These are phyloP conservation scores for Cydia fagiglandana DNA, from an alignment of 1,140 invertebrate species.

Conservation along the genomic window DNA sequence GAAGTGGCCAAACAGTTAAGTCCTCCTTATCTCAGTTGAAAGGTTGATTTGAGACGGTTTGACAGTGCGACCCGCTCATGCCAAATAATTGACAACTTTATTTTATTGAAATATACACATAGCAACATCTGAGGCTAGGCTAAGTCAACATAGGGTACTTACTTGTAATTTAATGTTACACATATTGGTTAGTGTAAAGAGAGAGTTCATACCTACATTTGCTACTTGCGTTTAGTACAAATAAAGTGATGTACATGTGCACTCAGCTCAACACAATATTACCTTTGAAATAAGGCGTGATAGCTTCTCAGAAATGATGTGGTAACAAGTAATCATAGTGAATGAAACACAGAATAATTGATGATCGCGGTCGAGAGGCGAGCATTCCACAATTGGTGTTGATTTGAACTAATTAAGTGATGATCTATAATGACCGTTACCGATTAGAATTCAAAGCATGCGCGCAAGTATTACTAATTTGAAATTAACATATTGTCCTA, in stretches of 20 bases:
- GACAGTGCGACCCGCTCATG: no score
- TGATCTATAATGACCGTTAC: slow-evolving; percentile 23
- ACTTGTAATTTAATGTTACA: no score
- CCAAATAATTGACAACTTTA: no score
- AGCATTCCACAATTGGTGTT: slow-evolving; percentile 8
- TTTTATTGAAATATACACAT: no score
- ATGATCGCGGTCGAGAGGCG: slow-evolving; percentile 8
- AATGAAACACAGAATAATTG: slow-evolving; percentile 26
- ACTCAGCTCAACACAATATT: background rate
- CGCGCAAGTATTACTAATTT: background rate
- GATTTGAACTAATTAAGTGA: slow-evolving; percentile 22
- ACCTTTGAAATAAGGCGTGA: slow-evolving; percentile 1
- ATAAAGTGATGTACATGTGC: background rate
- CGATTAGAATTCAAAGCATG: background rate
- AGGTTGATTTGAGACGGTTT: no score
- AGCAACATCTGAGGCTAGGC: no score
- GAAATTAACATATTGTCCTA: background rate
- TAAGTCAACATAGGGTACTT: no score
- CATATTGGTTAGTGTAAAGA: no score
- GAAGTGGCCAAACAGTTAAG: no score
- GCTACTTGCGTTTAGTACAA: no score
- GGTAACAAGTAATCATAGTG: slow-evolving; percentile 20
- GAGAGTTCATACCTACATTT: no score
- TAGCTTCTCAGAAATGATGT: slow-evolving; percentile 21
- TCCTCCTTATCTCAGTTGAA: no score